Percentiles rank a stretch among this genome's conserved stretches.
Conservation (phyloP, 2,797 vertebrate genomes). For the Thamnophis elegans region DNA sequence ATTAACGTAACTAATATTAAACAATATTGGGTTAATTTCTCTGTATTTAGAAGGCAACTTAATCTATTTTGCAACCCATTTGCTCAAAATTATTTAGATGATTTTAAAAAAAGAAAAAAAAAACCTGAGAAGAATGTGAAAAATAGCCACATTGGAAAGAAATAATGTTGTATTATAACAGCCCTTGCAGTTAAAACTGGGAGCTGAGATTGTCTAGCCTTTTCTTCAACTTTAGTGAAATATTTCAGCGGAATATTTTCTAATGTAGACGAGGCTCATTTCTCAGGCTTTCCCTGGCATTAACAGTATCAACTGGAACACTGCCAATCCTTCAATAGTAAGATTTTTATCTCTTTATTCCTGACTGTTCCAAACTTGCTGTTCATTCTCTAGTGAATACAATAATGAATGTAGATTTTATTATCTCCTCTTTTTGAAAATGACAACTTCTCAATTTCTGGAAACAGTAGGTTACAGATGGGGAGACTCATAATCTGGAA, state of each 20-base stretch:
- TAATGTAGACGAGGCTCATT: not conserved
- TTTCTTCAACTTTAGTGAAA: not conserved
- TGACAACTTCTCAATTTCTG: not conserved
- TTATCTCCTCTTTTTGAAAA: not conserved
- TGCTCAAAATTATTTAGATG: conserved; percentile 2
- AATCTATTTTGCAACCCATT: conserved; percentile 25
- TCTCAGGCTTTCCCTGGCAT: not conserved
- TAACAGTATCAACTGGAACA: not conserved
- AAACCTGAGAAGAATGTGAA: not conserved
- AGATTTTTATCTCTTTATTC: not conserved
- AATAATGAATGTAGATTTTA: not conserved
- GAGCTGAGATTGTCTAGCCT: not conserved
- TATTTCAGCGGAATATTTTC: not conserved
- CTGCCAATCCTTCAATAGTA: not conserved
- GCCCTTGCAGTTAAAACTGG: not conserved
- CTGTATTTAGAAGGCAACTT: conserved; percentile 48
- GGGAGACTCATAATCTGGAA: not conserved
- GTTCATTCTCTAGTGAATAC: not conserved
- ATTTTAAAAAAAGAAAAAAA: not conserved
- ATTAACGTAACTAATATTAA: conserved; percentile 38
- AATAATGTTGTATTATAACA: not conserved
- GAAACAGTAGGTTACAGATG: not conserved
- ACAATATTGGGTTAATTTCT: conserved; percentile 42
- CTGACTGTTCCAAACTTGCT: not conserved
- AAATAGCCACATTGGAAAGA: not conserved